Base-by-base conservation (phyloP, 2,113 vertebrate species). In the Rhombomys opimus region DNA sequence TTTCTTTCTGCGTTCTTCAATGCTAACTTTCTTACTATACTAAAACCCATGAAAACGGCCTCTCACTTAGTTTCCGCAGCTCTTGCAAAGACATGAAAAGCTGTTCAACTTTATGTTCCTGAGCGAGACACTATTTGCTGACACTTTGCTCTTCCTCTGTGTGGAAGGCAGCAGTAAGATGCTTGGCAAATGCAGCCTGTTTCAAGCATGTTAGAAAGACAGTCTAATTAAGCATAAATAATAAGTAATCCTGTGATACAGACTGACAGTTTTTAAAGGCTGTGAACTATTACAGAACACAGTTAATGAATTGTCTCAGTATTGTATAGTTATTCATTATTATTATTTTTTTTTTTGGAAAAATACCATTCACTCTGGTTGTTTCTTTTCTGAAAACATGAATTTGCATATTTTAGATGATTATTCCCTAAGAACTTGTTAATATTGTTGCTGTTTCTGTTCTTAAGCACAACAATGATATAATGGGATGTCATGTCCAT, bases 361-460 rank as follows among this genome's bases (percentile, higher is more conserved):
- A 89, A 85, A 82, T 38, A 65, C 41, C 41, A 72, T 46, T 92
- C 35, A 65, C 50, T 97, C 15, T 95, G 6, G 50, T 92, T 35
- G 90, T 95, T 95, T 96, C 76, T 87, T 75, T 95, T 82, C 90
- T 96, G 70, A 92, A 85, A 77, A 93, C 46, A 25, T 89, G 41
- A 95, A 97, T 84, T 63, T 82, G 73, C 0, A 0, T 87, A 80
- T 90, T 98, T 50, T 96, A 95, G 3, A 63, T 91, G 5, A 52
- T 67, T 89, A 0, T 15, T 67, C 22, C 94, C 87, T 67, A 32
- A 70, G 91, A 85, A 15, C 90, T 96, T 96, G 68, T 35, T 93
- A n/a, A 23, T 4, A 63, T 67, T 65, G 87, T 76, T 95, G 75
- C 67, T 92, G 1, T 78, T 5, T 59, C 85, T 81, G 59, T 75